Evolutionary conservation across 2,888 invertebrate genomes (phyloP), one percentile per base, ranked within the genome.

Genomic region (Lingula anatina): DNA sequence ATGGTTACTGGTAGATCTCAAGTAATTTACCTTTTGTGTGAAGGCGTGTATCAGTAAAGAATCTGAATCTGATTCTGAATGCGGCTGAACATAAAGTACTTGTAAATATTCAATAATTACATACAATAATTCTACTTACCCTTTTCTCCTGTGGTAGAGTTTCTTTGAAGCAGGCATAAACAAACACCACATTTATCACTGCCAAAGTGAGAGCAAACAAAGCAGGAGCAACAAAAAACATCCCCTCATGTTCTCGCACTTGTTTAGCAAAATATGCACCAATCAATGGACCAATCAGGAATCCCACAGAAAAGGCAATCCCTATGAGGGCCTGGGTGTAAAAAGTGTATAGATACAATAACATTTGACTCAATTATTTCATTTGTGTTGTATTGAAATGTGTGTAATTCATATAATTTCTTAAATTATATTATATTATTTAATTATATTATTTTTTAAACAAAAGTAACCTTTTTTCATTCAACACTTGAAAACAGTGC

Each of bases 271-370:
- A 72, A 26, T 53, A 51, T 3, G 95, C 96, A 24, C 97, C 97
- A 57, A 96, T 90, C 76, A 93, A 81, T 2, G 97, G 97, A 0
- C 97, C 97, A 54, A 94, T 80, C 64, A 96, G 89, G 78, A 99
- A 99, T n/a, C 95, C 97, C 53, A 99, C 79, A 2, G 96, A 96
- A 79, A 99, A 99, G 5, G 97, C 94, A 63, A 95, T 86, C 12
- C 99, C 99, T 55, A 99, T 88, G 46, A 95, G 78, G n/a, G 97
- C 96, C 91, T 91, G 64, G 38, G 80, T 66, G 81, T 82, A 37
- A 55, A 50, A 39, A 49, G n/a, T n/a, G n/a, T n/a, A n/a, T n/a
- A n/a, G n/a, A n/a, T n/a, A n/a, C n/a, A n/a, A n/a, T n/a, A n/a
- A n/a, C n/a, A n/a, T n/a, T n/a, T n/a, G n/a, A n/a, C n/a, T n/a